phyloP scores from a whole-genome alignment of 2,888 invertebrate species.

The Masnerella sp. region DNA sequence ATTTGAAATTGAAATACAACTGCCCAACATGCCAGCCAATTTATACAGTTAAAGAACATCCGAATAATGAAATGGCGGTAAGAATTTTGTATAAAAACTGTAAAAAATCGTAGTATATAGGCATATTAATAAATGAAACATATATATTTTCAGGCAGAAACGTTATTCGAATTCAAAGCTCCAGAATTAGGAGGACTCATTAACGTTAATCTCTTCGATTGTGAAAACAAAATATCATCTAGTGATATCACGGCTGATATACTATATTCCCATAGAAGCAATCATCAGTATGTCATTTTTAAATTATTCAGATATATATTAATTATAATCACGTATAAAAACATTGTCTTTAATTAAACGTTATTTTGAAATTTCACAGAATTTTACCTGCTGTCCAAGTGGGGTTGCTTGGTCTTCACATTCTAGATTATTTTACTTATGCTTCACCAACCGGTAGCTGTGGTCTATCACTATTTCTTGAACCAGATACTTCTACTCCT shows the following conservation, averaged over 20 bases:
- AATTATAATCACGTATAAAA: too few relatives aligned
- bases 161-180: slow-evolving; percentile 66
- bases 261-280: slow-evolving; percentile 71
- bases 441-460: slow-evolving; percentile 74
- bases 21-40: slow-evolving; percentile 67
- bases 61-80: slow-evolving; percentile 65
- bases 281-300: slow-evolving; percentile 73
- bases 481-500: slow-evolving; percentile 65
- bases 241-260: slow-evolving; percentile 69
- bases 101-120: too few relatives aligned
- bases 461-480: slow-evolving; percentile 70
- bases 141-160: slow-evolving; percentile 63
- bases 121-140: too few relatives aligned
- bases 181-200: slow-evolving; percentile 72
- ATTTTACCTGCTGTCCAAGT: slow-evolving; percentile 71
- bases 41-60: slow-evolving; percentile 68
- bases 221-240: slow-evolving; percentile 67
- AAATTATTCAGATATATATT: too few relatives aligned
- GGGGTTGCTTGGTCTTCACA: slow-evolving; percentile 69
- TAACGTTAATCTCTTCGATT: slow-evolving; percentile 70
- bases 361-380: too few relatives aligned
- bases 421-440: slow-evolving; percentile 73
- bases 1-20: slow-evolving; percentile 48
- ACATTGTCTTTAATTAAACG: too few relatives aligned
- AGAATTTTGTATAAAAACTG: too few relatives aligned